Evolutionary conservation across 2,113 vertebrate species (phyloP).

Genomic region (Psittacara wagleri): DNA sequence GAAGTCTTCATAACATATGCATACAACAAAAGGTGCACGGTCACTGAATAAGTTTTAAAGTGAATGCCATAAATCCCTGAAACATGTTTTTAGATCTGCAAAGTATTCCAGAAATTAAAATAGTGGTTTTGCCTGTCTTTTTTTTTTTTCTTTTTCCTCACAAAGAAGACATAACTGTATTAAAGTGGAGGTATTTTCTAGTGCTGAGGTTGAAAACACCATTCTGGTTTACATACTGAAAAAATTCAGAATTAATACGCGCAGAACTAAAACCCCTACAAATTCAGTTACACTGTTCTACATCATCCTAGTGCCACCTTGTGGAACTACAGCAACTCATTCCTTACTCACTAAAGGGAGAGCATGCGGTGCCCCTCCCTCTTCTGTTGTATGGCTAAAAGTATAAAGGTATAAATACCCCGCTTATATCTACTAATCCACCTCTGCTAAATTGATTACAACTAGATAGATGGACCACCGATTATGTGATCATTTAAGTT

Average conservation of each 20-base stretch:
- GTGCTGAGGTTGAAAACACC: not conserved
- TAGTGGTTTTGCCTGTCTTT: accelerated
- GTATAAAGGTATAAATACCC: not conserved
- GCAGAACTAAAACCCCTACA: not conserved
- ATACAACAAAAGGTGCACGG: not conserved
- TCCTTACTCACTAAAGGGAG: too few relatives aligned
- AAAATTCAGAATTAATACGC: not conserved
- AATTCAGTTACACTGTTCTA: not conserved
- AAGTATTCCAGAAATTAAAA: not conserved
- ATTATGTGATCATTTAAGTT: not conserved
- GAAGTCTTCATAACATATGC: not conserved
- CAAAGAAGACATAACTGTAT: not conserved
- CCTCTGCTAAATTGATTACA: not conserved
- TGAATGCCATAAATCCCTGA: not conserved
- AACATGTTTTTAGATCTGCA: not conserved
- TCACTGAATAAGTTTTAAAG: not conserved
- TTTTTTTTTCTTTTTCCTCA: not conserved
- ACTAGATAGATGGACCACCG: not conserved
- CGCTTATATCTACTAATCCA: not conserved
- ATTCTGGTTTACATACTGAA: not conserved
- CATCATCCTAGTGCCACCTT: slow-evolving; percentile 69
- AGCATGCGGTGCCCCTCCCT: accelerated
- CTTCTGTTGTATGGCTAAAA: not conserved
- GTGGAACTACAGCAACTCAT: slow-evolving; percentile 47
- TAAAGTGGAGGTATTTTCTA: not conserved